Evolutionary conservation across 2,797 vertebrate genomes (phyloP).

Genomic region (Halcyon badia): DNA sequence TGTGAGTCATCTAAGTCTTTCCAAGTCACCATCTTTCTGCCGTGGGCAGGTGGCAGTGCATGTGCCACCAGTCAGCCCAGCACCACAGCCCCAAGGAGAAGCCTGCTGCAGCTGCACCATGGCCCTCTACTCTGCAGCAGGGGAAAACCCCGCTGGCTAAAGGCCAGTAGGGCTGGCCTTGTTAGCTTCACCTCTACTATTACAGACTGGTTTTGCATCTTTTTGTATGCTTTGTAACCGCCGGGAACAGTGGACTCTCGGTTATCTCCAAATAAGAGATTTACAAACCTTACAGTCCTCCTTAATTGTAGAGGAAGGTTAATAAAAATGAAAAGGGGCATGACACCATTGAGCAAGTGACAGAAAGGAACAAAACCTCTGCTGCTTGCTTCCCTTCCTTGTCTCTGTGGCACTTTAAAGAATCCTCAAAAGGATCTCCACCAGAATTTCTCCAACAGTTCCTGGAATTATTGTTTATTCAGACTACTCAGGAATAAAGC

Average conservation of each 20-base stretch:
- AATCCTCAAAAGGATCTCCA: background rate
- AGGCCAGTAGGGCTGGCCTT: accelerated
- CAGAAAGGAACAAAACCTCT: background rate
- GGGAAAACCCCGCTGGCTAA: background rate
- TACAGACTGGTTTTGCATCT: background rate
- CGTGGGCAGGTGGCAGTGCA: background rate
- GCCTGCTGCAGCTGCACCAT: background rate
- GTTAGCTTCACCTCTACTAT: accelerated
- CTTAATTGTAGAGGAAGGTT: background rate
- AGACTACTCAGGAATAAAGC: background rate
- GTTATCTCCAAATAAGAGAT: background rate
- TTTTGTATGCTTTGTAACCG: background rate
- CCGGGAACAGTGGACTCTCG: background rate
- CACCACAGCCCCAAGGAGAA: accelerated
- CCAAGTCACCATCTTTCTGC: background rate
- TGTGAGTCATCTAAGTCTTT: background rate
- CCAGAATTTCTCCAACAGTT: background rate
- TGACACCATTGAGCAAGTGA: background rate
- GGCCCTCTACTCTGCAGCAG: accelerated
- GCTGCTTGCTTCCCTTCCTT: background rate
- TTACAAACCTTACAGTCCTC: background rate
- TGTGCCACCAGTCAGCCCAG: background rate
- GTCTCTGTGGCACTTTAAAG: background rate
- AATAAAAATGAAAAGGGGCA: background rate
- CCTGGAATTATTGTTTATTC: background rate